These are phyloP conservation scores for Norana najaformis DNA, from an alignment of 2,888 invertebrate genomes.

Conservation along the genomic window DNA sequence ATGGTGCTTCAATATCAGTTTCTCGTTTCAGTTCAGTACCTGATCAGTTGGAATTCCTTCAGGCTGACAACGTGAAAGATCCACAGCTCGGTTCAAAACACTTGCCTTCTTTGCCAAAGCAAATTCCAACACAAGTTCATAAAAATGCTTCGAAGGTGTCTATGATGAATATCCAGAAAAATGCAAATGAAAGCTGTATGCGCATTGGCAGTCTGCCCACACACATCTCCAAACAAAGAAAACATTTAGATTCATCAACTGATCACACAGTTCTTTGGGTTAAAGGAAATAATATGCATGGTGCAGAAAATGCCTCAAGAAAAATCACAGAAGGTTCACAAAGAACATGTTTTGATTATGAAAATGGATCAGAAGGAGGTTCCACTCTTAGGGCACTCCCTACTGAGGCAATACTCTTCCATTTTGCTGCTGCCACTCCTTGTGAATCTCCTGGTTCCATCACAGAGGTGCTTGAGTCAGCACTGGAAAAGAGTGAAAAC, in stretches of 20 bases:
- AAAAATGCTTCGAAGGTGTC: constrained; percentile 10
- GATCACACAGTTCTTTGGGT: constrained; percentile 20
- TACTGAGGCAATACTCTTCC: constrained; percentile 52
- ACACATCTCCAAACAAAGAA: background rate
- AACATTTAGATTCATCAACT: background rate
- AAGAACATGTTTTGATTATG: background rate
- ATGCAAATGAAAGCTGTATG: background rate
- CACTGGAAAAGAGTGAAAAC: background rate
- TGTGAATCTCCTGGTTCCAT: constrained; percentile 41
- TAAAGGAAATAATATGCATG: background rate
- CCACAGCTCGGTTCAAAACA: background rate
- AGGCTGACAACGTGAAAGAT: constrained; percentile 21
- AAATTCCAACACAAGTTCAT: background rate
- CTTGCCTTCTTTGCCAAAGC: background rate
- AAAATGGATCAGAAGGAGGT: background rate
- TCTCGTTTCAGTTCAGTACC: constrained; percentile 60
- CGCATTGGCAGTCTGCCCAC: background rate
- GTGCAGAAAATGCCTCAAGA: background rate
- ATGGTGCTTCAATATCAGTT: constrained; percentile 52
- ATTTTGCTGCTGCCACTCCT: constrained; percentile 57
- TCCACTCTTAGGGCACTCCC: constrained; percentile 1
- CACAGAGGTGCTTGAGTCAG: constrained; percentile 8
- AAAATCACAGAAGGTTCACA: background rate
- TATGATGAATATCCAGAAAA: background rate
- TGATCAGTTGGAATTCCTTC: constrained; percentile 38